Base-by-base conservation (phyloP, 2,797 vertebrate species). In the Cynodonichthys magdalenae region DNA sequence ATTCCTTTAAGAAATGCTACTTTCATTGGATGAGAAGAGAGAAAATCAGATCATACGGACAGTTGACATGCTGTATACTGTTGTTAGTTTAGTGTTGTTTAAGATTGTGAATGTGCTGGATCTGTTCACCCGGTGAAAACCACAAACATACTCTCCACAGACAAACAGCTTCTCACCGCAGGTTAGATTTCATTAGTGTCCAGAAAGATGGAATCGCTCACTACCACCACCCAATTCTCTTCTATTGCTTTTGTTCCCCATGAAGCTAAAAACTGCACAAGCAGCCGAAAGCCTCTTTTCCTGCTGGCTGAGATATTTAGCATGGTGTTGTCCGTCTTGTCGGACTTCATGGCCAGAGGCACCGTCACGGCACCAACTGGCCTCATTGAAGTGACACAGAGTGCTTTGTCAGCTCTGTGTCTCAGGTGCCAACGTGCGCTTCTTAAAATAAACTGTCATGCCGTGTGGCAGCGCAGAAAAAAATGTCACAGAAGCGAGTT, bases 401-500 rank as follows among this genome's bases (percentile, higher is more conserved):
- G 76, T 81, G 85, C 83, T 84, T 84, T 86, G 89, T 88, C 87
- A 88, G 89, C 85, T 84, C 62, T 74, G 79, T 75, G 71, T 88
- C 80, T 87, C 88, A 90, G 90, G 89, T 90, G 89, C 87, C 84
- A 86, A 82, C 72, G 71, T 75, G 75, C 50, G 31, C 75, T 58
- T 86, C 83, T 83, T 80, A 83, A 89, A 92, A 90, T 90, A 92
- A 89, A 85, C 80, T 75, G 66, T 80, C 83, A 81, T 80, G 79
- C 79, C 82, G 80, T 70, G 64, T 89, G 75, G 82, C 75, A 80
- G 77, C 27, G 72, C 71, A 69, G 79, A 81, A 60, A 81, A 60
- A 84, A 75, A 82, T 77, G 75, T 86, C 56, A 65, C 64, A 68
- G 74, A 78, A 69, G 67, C 82, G 77, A 82, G 87, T 86, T 77